Base-by-base conservation (phyloP, 2,797 vertebrate genomes). In the Channa striata region DNA sequence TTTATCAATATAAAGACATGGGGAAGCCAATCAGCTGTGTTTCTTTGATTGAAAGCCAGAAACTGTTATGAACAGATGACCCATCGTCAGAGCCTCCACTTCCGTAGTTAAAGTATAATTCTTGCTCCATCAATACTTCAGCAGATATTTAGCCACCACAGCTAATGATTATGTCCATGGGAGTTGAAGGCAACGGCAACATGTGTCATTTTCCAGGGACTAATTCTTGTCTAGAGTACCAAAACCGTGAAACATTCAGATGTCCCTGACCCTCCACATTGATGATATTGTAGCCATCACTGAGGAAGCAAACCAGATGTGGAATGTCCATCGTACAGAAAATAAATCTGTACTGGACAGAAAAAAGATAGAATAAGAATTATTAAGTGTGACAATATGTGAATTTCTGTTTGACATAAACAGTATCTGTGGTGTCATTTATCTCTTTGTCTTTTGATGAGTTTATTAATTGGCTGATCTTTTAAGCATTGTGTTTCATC, bases 41-140 rank as follows among this genome's bases (percentile, higher is more conserved):
- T 80, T 68, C 82, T 88, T 82, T 90, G 85, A 89, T 83, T 84
- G 74, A 77, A 72, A 2, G 82, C 86, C 87, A 86, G 74, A 77
- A 80, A 74, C 36, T 36, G 63, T 78, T 78, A 59, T 4, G 66
- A 85, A 53, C 70, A 68, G 70, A 72, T 6, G 74, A 83, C 81
- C 73, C 80, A 60, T 23, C 71, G 76, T 51, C 30, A 1, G 30
- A 74, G 62, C 52, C 44, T 74, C 34, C 10, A 66, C 75, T 82
- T 64, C 43, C 33, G 50, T 16, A 23, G 59, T 81, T 74, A 59
- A 72, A 81, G 11, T 11, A 0, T 56, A 53, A 81, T 75, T 82
- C 69, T 72, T 48, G 56, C 80, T 87, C 72, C 58, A 78, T 77
- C 78, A 74, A 61, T 84, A 79, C 77, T 81, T 74, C 74, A 78